Evolutionary conservation across 2,797 vertebrate genomes (phyloP).

Genomic region (Nyctibius grandis): DNA sequence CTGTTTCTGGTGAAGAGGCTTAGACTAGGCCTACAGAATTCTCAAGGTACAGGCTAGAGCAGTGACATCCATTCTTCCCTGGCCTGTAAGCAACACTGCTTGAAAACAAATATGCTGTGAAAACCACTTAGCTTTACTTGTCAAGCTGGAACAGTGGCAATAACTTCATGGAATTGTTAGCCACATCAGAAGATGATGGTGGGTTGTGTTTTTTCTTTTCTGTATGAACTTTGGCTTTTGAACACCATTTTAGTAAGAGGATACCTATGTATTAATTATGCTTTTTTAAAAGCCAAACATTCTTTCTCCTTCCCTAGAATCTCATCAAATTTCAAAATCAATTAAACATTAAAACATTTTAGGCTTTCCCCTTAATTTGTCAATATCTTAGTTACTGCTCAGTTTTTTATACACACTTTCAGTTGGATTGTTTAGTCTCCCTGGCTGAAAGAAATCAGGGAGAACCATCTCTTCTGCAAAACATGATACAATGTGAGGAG

Average conservation of each 20-base stretch:
- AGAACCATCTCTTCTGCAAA: background rate
- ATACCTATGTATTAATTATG: background rate
- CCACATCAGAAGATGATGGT: background rate
- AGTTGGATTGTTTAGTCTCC: background rate
- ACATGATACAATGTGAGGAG: background rate
- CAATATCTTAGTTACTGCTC: conserved; percentile 11
- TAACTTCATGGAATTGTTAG: background rate
- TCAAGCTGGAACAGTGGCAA: background rate
- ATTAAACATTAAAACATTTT: conserved; percentile 39
- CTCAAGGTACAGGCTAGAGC: background rate
- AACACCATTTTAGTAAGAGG: background rate
- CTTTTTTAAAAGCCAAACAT: background rate
- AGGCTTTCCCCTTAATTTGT: conserved; percentile 48
- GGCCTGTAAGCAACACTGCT: background rate
- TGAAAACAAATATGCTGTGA: background rate
- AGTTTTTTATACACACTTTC: conserved; percentile 22
- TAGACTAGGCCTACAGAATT: background rate
- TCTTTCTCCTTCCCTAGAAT: conserved; percentile 30
- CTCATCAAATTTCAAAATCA: conserved; percentile 59
- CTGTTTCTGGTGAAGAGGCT: background rate
- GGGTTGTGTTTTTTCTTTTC: background rate
- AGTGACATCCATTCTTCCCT: background rate
- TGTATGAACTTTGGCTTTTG: background rate
- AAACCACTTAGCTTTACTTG: background rate
- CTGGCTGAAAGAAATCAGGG: background rate